These are phyloP conservation scores for Hippoglossus hippoglossus DNA, from an alignment of 2,797 vertebrate species.

Conservation along the genomic window DNA sequence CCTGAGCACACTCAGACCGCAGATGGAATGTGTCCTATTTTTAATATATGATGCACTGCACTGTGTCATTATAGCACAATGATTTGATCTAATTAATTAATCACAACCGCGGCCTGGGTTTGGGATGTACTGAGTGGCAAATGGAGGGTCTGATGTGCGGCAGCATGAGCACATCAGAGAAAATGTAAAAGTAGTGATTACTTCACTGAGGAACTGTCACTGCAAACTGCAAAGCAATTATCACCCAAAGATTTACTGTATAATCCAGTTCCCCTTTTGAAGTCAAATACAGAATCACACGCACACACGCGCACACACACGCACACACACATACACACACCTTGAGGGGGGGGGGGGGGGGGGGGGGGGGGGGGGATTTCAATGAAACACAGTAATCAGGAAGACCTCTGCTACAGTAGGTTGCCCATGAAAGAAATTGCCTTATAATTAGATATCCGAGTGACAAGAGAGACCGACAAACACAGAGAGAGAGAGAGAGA, in stretches of 20 bases:
- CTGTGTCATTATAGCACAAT: conserved; percentile 7
- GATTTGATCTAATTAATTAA: conserved; percentile 51
- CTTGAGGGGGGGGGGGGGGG: conserved; percentile 41
- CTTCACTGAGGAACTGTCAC: conserved; percentile 61
- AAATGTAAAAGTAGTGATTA: conserved; percentile 59
- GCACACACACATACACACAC: conserved; percentile 47
- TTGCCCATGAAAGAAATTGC: conserved; percentile 63
- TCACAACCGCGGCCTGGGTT: conserved; percentile 21
- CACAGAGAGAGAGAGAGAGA: conserved; percentile 2
- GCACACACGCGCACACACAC: conserved; percentile 25
- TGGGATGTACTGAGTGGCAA: conserved; percentile 24
- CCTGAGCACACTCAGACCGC: conserved; percentile 13
- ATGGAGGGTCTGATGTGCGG: conserved; percentile 40
- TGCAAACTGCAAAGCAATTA: conserved; percentile 75
- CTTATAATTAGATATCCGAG: conserved; percentile 72
- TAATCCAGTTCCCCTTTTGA: conserved; percentile 59
- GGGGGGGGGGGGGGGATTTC: conserved; percentile 53
- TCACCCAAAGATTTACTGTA: conserved; percentile 72
- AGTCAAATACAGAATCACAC: conserved; percentile 49
- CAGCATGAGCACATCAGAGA: conserved; percentile 38
- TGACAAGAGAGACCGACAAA: conserved; percentile 33
- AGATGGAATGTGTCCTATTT: conserved; percentile 19
- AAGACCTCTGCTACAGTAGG: conserved; percentile 62
- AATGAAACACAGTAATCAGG: conserved; percentile 66
- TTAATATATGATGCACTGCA: conserved; percentile 21